Evolutionary conservation across 92 coral and sea anemone species (phyloP), one percentile per base, ranked within the genome.

Genomic region (Phenganax subtilis): DNA sequence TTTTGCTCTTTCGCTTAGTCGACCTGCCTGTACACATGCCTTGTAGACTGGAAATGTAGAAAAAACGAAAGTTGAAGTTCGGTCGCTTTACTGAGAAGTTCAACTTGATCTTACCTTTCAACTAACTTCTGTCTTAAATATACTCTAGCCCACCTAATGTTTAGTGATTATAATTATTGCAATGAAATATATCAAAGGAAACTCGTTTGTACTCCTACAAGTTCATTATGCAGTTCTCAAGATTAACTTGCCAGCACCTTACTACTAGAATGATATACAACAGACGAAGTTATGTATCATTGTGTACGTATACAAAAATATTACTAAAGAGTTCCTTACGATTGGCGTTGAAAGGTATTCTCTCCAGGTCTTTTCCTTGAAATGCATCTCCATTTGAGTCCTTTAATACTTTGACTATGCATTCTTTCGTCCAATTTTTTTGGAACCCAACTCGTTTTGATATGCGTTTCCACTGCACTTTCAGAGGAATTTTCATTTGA

Each of bases 1-100:
- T 84, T 89, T 91, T 72, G 88, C 91, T 73, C 81, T 89, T 71
- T 80, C 86, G 77, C 93, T 86, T 27, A 91, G 68, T 30, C 80
- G 20, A 57, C 96, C 90, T 54, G 80, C 79, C 54, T 86, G 87
- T 29, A 91, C 88, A 31, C 86, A 87, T 1, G 93, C 76, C 70
- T 88, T 93, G 84, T 86, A 91, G 6, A 91, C 97, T 93, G 75
- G 14, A 55, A 7, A 68, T 37, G 29, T 7, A 25, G 54, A 20
- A 76, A 37, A 31, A 59, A 37, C 9, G 27, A 76, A 73, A 73
- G 27, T 65, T 65, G 31, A 10, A 56, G 54, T 15, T 7, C 58
- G 58, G 16, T 20, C 16, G 63, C 63, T 20, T 11, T 20, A 20
- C 63, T 11, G 63, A 20, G 16, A 11, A 58, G 58, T 7, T 12